Conservation (phyloP, 2,888 invertebrate species). For the Lucinisca nassula region DNA sequence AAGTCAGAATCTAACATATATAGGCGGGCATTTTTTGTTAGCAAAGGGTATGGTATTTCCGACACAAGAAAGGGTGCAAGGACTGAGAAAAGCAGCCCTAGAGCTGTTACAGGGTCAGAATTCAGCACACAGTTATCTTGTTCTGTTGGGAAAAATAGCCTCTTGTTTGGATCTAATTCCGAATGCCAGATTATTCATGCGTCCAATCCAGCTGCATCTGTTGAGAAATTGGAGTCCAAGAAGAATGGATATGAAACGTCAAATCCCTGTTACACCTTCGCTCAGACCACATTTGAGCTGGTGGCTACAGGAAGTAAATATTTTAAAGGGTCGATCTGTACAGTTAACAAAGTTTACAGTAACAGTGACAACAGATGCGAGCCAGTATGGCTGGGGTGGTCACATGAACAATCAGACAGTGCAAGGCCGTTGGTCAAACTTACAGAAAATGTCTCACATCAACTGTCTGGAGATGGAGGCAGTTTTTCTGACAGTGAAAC, state of each 20-base stretch:
- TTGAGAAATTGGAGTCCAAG: neutral
- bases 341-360: neutral
- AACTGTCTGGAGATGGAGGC: too few relatives aligned
- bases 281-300: constrained; percentile 24
- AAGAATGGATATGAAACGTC: neutral
- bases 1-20: neutral
- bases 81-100: neutral
- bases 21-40: neutral
- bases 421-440: too few relatives aligned
- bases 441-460: too few relatives aligned
- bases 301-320: constrained; percentile 30
- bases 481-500: too few relatives aligned
- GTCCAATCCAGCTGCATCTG: neutral
- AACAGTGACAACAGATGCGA: constrained; percentile 14
- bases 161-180: neutral
- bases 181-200: neutral
- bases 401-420: too few relatives aligned
- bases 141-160: constrained; percentile 25
- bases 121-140: neutral
- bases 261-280: constrained; percentile 1
- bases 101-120: neutral
- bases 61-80: neutral
- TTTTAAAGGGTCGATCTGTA: constrained; percentile 21
- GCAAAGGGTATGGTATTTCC: neutral
- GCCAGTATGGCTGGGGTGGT: too few relatives aligned